These are phyloP conservation scores for Ephialtes manifestator DNA, from an alignment of 2,888 invertebrate species.

Conservation along the genomic window DNA sequence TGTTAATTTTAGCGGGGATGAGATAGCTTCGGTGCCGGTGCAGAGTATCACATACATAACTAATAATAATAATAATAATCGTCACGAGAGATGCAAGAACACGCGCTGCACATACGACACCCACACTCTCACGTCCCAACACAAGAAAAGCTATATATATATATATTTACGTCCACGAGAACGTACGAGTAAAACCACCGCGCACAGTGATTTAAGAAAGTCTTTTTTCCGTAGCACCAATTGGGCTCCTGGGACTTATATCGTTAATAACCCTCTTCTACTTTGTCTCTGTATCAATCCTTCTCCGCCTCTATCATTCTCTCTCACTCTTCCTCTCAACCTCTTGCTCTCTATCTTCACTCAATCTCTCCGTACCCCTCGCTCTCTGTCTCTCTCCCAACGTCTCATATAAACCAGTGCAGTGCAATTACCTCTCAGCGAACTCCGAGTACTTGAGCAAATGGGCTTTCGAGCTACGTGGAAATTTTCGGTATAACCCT, in stretches of 20 bases:
- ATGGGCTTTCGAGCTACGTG: slow-evolving; percentile 54
- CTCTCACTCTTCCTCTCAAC: slow-evolving; percentile 35
- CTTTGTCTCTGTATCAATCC: slow-evolving; percentile 43
- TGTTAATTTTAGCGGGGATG: slow-evolving; percentile 30
- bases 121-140: slow-evolving; percentile 46
- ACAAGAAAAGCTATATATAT: slow-evolving; percentile 33
- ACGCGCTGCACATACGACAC: slow-evolving; percentile 61
- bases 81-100: slow-evolving; percentile 59
- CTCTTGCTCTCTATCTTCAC: slow-evolving; percentile 29
- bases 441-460: slow-evolving; percentile 53
- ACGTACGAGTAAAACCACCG: slow-evolving; percentile 38
- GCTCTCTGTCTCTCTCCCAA: slow-evolving; percentile 48
- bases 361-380: slow-evolving; percentile 25
- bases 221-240: slow-evolving; percentile 52
- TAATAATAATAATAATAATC: slow-evolving; percentile 31
- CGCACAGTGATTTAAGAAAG: slow-evolving; percentile 56
- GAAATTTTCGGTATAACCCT: slow-evolving; percentile 41
- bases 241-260: slow-evolving; percentile 59
- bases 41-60: slow-evolving; percentile 10
- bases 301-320: slow-evolving; percentile 49
- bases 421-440: slow-evolving; percentile 60
- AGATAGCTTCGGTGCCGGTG: slow-evolving; percentile 54
- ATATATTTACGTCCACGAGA: slow-evolving; percentile 41
- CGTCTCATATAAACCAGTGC: slow-evolving; percentile 46
- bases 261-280: slow-evolving; percentile 61